Evolutionary conservation across 2,888 invertebrate species (phyloP), one percentile per base, ranked within the genome.

Genomic region (Drosophila ustulata): DNA sequence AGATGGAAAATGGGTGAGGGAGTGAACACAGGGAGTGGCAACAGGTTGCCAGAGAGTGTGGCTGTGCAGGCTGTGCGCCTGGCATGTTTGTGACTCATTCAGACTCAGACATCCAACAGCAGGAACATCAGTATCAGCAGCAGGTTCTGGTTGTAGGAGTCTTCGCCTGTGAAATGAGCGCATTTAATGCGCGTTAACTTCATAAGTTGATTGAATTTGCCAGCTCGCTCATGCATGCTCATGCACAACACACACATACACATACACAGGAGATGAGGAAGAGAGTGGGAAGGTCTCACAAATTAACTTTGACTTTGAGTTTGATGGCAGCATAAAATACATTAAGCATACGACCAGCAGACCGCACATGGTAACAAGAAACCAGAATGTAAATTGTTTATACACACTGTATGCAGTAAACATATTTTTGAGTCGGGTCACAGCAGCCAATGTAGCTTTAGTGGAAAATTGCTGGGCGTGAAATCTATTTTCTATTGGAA

Each of bases 201-300:
- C 67, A 88, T 79, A 88, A 75, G 88, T 76, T 82, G 75, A 82
- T 82, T 82, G 88, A 82, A 82, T 82, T 82, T 85, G 47, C 67
- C 64, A 30, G 63, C 46, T 7, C n/a, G 25, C 32, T 2, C 25
- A 7, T 25, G 6, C n/a, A 2, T 37, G 9, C 25, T n/a, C 39
- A 26, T 30, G 18, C 18, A 18, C 26, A 37, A 25, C 56, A 45
- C 34, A 32, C 47, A 45, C 59, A 57, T 30, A 66, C 51, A 37
- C 47, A 30, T 25, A 50, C 34, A 68, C 18, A 18, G 18, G 63
- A 34, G 64, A 64, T 18, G 26, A n/a, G 34, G 1, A 25, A n/a
- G 11, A 34, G 34, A 34, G 34, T 9, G 34, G 4, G 34, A 34
- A 28, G 11, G 11, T 58, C 70, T 51, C 55, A 62, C 53, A 82